A percentile compares a stretch with the other conserved stretches of the same genome.
Conservation (phyloP, 2,113 vertebrate species). For the Limnothrissa miodon region DNA sequence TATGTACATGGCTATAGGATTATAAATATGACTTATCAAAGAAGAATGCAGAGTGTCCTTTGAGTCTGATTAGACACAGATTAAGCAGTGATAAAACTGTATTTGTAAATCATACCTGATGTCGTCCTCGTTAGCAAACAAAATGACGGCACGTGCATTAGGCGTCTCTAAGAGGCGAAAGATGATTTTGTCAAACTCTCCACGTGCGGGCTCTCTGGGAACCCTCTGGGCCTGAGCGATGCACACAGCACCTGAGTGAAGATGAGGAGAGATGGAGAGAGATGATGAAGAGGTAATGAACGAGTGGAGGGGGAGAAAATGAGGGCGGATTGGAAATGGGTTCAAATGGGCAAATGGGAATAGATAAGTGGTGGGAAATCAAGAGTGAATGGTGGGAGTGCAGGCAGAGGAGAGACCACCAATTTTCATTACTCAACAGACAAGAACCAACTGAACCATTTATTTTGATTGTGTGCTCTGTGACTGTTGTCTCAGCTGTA, state of each 20-base stretch:
- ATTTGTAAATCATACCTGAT: constrained; percentile 76
- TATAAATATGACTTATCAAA: background rate
- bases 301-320: background rate
- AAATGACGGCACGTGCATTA: constrained; percentile 89
- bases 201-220: constrained; percentile 86
- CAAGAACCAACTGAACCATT: background rate
- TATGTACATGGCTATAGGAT: too few species aligned
- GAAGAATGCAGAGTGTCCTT: background rate
- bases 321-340: background rate
- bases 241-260: constrained; percentile 86
- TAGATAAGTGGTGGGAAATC: background rate
- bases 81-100: background rate
- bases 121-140: constrained; percentile 96
- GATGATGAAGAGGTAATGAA: constrained; percentile 17
- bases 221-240: constrained; percentile 96
- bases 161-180: constrained; percentile 89
- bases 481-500: background rate
- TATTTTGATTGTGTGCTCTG: constrained; percentile 1
- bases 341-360: background rate
- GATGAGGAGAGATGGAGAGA: constrained; percentile 7
- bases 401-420: background rate
- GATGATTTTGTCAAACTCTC: constrained; percentile 94
- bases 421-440: background rate
- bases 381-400: constrained; percentile 20
- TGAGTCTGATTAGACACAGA: background rate